Evolutionary conservation across 2,888 invertebrate genomes (phyloP).

Genomic region (Rhimphoctona megacephalus): DNA sequence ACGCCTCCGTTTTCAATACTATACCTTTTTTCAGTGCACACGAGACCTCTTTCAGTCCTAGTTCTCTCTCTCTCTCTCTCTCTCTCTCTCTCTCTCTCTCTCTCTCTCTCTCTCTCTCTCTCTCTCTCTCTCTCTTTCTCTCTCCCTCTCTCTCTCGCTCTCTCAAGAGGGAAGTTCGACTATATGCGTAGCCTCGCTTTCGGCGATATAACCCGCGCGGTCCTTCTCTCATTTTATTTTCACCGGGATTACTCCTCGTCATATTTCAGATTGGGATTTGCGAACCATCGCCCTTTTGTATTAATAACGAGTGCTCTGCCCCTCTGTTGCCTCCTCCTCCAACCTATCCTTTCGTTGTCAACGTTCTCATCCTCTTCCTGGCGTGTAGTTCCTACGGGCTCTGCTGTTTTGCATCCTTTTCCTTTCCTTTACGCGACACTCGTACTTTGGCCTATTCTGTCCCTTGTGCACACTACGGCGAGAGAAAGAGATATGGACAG

Average conservation of each 20-base stretch:
- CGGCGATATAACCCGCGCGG: slow-evolving; percentile 60
- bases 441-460: slow-evolving; percentile 69
- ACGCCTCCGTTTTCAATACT: too few relatives aligned
- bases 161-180: slow-evolving; percentile 37
- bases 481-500: background rate
- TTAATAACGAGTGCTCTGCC: slow-evolving; percentile 78
- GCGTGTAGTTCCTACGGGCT: slow-evolving; percentile 54
- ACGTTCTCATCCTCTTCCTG: slow-evolving; percentile 16
- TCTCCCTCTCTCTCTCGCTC: slow-evolving; percentile 64
- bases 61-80: slow-evolving; percentile 58
- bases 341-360: slow-evolving; percentile 2
- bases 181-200: slow-evolving; percentile 53
- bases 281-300: slow-evolving; percentile 80
- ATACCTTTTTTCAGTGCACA: too few relatives aligned
- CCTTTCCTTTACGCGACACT: slow-evolving; percentile 25
- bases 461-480: slow-evolving; percentile 56
- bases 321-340: slow-evolving; percentile 66
- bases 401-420: slow-evolving; percentile 29
- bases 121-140: slow-evolving; percentile 69
- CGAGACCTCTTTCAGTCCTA: slow-evolving; percentile 46
- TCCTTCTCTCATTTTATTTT: slow-evolving; percentile 78
- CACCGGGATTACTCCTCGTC: slow-evolving; percentile 81
- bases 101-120: slow-evolving; percentile 52
- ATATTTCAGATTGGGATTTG: slow-evolving; percentile 84
- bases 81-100: slow-evolving; percentile 68